Base-by-base conservation (phyloP, 2,888 invertebrate species). In the Apoderus coryli region DNA sequence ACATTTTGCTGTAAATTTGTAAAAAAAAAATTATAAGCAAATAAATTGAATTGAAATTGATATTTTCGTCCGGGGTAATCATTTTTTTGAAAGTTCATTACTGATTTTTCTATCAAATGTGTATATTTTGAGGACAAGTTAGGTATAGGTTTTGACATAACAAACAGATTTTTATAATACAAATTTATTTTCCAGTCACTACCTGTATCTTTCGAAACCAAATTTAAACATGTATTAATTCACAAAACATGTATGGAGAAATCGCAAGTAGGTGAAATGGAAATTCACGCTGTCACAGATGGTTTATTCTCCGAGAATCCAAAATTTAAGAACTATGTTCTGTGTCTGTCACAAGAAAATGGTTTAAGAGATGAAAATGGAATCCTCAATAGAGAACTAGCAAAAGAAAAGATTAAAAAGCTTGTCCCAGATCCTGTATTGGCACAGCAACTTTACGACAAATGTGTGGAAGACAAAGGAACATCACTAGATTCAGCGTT, bases 301-400 rank as follows among this genome's bases (percentile, higher is more conserved):
- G 41, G 41, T 12, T 16, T 31, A 7, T 37, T 35, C 10, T 10
- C 19, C 14, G 36, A 40, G 6, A 38, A 43, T 34, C 23, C 35
- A n/a, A 30, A 25, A 12, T 27, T 40, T 6, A 43, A 43, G 14
- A 23, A 31, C 6, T 35, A 36, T 28, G 15, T 39, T 4, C 26
- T 36, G 14, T 43, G 40, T 15, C 16, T 38, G 10, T 29, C 33
- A 3, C 36, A 40, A 26, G 33, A 31, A 33, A n/a, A 33, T 14
- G 35, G 36, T 10, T 30, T 38, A 12, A 38, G 38, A 38, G 25
- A 36, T 16, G 32, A 31, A 10, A 28, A 29, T 13, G 40, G 40
- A 3, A 31, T 19, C 4, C 14, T 37, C 3, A 22, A 35, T 9
- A 26, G 25, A 14, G 34, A 34, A 5, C 27, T 34, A 10, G 16